phyloP scores from a whole-genome alignment of 2,113 vertebrate genomes.

The Buteo buteo region DNA sequence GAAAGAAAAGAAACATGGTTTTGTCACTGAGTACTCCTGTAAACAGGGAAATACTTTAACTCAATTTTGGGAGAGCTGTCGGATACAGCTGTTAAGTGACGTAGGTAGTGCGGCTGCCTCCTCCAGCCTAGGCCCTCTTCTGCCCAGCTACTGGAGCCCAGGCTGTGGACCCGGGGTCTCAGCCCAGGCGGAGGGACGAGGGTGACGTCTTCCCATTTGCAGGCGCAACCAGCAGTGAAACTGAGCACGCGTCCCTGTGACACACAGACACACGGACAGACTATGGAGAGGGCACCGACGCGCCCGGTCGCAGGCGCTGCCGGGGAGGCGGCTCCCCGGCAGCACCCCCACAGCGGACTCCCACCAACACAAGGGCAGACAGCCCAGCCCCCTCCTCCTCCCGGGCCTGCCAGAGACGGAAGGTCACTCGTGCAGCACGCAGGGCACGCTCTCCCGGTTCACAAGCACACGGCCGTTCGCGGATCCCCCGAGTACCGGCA shows the following conservation, averaged over 20 bases:
- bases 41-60: background rate
- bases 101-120: background rate
- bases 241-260: background rate
- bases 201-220: background rate
- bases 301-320: fast-evolving
- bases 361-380: too few species aligned
- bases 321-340: too few species aligned
- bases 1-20: background rate
- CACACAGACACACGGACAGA: too few species aligned
- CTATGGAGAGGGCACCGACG: too few species aligned
- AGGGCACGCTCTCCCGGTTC: too few species aligned
- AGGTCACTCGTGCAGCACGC: too few species aligned
- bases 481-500: too few species aligned
- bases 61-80: background rate
- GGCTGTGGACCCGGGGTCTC: fast-evolving
- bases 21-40: background rate
- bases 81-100: background rate
- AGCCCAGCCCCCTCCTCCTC: too few species aligned
- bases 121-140: background rate
- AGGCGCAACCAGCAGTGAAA: background rate
- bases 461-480: too few species aligned
- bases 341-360: too few species aligned
- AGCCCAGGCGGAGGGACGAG: too few species aligned
- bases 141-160: background rate
- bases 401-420: too few species aligned